Evolutionary conservation across 37 sponge, comb jelly and placozoan species (phyloP).

Genomic region (Hormiphora californensis): DNA sequence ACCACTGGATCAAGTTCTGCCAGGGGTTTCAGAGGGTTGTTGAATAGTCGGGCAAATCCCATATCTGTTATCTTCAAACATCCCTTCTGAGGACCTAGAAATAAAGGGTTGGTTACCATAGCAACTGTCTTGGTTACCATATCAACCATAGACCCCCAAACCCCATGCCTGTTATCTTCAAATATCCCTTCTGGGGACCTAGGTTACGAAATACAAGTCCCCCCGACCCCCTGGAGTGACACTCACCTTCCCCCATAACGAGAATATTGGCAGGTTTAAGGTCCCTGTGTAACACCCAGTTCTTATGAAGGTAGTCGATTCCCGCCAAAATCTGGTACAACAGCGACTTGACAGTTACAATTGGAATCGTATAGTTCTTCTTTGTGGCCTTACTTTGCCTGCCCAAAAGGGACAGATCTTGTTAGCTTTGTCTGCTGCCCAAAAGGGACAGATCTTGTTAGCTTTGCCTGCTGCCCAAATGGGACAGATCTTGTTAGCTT

Average conservation of each 20-base stretch:
- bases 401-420: not conserved
- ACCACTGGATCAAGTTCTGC: slow-evolving; percentile 98
- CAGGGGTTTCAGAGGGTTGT: slow-evolving; percentile 92
- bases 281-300: slow-evolving; percentile 95
- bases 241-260: slow-evolving; percentile 90
- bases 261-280: slow-evolving; percentile 98
- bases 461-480: too few relatives aligned
- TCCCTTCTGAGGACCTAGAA: slow-evolving; percentile 26
- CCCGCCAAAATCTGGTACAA: slow-evolving; percentile 90
- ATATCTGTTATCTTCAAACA: slow-evolving; percentile 68
- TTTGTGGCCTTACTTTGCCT: slow-evolving; percentile 68
- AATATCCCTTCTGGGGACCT: not conserved
- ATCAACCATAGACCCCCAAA: slow-evolving; percentile 69
- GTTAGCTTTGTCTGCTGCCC: too few relatives aligned
- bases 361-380: slow-evolving; percentile 70
- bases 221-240: not conserved
- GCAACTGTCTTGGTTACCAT: not conserved
- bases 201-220: not conserved
- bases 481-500: too few relatives aligned
- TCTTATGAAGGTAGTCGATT: slow-evolving; percentile 87
- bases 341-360: slow-evolving; percentile 84
- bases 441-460: too few relatives aligned
- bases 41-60: slow-evolving; percentile 96
- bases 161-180: slow-evolving; percentile 73
- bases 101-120: not conserved